Percentiles rank a stretch among this genome's conserved stretches.
Evolutionary conservation across 2,113 vertebrate genomes (phyloP).

Genomic region (Oncorhynchus gorbuscha): DNA sequence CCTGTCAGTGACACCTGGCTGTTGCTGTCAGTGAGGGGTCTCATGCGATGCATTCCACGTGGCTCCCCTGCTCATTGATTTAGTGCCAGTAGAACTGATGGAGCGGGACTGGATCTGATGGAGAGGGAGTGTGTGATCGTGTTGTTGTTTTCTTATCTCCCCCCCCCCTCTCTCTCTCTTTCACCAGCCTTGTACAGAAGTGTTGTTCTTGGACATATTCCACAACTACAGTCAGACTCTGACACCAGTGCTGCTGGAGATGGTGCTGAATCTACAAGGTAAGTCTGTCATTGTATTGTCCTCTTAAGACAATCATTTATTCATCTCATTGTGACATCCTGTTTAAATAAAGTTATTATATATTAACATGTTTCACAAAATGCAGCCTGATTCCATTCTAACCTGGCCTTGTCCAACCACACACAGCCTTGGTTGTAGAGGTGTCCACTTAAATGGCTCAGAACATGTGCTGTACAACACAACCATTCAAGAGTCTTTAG

Average conservation of each 20-base stretch:
- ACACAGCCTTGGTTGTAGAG: too few species aligned
- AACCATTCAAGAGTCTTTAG: too few species aligned
- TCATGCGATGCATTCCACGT: background rate
- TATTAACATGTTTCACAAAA: too few species aligned
- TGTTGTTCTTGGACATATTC: conserved; percentile 98
- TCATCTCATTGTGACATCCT: too few species aligned
- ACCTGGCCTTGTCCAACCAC: too few species aligned
- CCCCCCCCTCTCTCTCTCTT: conserved; percentile 17
- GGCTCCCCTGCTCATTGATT: background rate
- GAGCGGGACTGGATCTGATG: background rate
- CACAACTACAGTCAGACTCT: conserved; percentile 95
- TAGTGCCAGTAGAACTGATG: background rate
- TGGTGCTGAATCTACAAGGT: conserved; percentile 94
- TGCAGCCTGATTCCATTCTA: too few species aligned
- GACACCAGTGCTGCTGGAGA: conserved; percentile 92
- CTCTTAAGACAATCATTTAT: too few species aligned
- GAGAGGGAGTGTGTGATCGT: background rate
- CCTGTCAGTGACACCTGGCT: background rate
- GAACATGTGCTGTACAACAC: too few species aligned
- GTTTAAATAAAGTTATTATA: too few species aligned
- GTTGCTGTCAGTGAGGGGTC: background rate
- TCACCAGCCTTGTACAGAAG: conserved; percentile 90
- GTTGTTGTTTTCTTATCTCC: conserved; percentile 17
- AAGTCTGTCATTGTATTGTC: conserved; percentile 31
- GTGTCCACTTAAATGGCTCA: too few species aligned